Conservation (phyloP, 2,888 invertebrate genomes). For the Polydrusus cervinus region DNA sequence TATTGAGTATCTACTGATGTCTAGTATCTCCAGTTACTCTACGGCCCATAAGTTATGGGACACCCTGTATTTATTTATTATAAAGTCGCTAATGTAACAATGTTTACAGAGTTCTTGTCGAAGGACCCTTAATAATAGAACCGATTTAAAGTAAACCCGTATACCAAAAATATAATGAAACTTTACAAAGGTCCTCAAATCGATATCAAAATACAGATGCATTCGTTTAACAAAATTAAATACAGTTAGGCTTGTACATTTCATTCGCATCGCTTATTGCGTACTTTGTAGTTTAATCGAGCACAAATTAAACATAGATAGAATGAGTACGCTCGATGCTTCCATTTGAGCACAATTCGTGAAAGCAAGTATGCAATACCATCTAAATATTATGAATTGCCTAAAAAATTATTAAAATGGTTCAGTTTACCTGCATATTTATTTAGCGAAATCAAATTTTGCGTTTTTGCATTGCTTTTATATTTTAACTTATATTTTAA, state of each 20-base stretch:
- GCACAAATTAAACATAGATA: constrained; percentile 29
- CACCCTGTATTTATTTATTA: too few relatives aligned
- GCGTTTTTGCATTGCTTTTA: too few relatives aligned
- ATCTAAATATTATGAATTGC: neutral
- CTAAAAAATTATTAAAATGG: too few relatives aligned
- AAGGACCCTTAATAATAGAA: too few relatives aligned
- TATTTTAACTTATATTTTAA: too few relatives aligned
- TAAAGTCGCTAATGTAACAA: too few relatives aligned
- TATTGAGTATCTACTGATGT: too few relatives aligned
- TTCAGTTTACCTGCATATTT: too few relatives aligned
- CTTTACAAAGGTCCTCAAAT: neutral
- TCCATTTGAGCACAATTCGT: constrained; percentile 11
- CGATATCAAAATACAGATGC: constrained; percentile 4
- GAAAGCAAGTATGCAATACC: neutral
- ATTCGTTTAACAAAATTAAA: constrained; percentile 16
- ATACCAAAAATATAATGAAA: neutral
- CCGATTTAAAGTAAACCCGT: neutral
- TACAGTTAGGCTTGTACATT: neutral
- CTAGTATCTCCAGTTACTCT: too few relatives aligned
- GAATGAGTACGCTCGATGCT: neutral
- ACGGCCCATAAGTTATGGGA: too few relatives aligned
- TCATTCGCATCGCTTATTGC: constrained; percentile 4
- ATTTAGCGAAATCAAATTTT: too few relatives aligned
- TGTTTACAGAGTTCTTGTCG: too few relatives aligned
- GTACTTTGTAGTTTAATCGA: constrained; percentile 31